Percentiles rank a stretch among this genome's conserved stretches.
These are phyloP conservation scores for Onchidella celtica DNA, from an alignment of 2,888 invertebrate genomes.

Conservation along the genomic window DNA sequence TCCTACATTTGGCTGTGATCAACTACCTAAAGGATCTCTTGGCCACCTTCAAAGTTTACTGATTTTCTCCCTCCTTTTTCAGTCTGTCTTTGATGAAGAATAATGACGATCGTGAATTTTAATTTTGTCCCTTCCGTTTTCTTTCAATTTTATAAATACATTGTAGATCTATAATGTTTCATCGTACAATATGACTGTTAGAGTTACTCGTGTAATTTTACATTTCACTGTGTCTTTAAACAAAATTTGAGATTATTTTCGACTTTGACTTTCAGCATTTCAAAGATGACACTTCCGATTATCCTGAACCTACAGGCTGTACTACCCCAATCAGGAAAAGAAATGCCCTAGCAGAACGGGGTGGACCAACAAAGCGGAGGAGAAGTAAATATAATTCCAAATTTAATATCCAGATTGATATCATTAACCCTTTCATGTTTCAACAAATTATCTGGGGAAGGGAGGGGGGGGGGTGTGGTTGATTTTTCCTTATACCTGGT, in stretches of 20 bases:
- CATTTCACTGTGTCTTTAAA: background rate
- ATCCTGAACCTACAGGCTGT: background rate
- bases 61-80: background rate
- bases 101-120: background rate
- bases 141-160: too few species aligned
- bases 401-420: background rate
- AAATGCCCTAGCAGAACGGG: background rate
- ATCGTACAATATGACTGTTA: too few species aligned
- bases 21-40: background rate
- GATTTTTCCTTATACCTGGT: background rate
- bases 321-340: background rate
- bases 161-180: too few species aligned
- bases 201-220: background rate
- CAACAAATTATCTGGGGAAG: background rate
- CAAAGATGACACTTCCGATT: background rate
- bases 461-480: background rate
- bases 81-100: background rate
- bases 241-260: background rate
- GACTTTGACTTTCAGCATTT: background rate
- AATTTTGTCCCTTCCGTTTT: too few species aligned
- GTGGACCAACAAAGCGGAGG: background rate
- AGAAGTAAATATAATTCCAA: background rate
- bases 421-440: background rate
- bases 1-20: background rate
- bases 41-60: background rate